Evolutionary conservation across 2,113 vertebrate genomes (phyloP), one percentile per base, ranked within the genome.

Genomic region (Lepus europaeus): DNA sequence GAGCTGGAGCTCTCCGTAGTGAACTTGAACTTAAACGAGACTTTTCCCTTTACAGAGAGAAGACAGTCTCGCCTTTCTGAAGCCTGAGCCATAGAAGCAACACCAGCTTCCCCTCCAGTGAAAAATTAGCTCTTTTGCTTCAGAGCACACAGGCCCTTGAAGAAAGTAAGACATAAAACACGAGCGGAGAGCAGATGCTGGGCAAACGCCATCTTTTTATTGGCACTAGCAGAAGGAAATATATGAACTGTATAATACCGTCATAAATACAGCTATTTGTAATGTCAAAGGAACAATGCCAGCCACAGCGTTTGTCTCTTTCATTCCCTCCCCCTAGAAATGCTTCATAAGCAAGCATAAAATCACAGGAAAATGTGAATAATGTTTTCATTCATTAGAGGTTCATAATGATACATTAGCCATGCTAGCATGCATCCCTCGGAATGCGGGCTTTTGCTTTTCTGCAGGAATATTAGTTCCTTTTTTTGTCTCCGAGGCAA

Each of bases 191-290:
- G 70, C 82, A 90, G 92, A 77, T 0, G 61, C 85, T 97, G 97
- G 96, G 95, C 95, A 96, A 95, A 94, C 73, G 90, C 90, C 96
- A 96, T 97, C 90, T 77, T 96, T 96, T 96, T 96, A 95, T 93
- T 96, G 92, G 92, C 90, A 90, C 45, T 25, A 5, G 89, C 72
- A 63, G 83, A 73, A 74, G 83, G 91, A 90, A 96, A 76, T 83
- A 93, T 61, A 89, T 49, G 88, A 87, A 83, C 88, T 93, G 95
- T 87, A 92, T 87, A 96, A 95, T 88, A 61, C 90, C 72, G 29
- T 73, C 95, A 64, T 96, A 97, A 97, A 96, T 92, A 72, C 59
- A 51, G 78, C 93, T 88, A 95, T 96, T 96, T 90, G 92, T 94
- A 92, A 95, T 0, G 90, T 95, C 95, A 95, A 12, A 89, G 89